Evolutionary conservation across 2,797 vertebrate genomes (phyloP).

Genomic region (Fratercula arctica): DNA sequence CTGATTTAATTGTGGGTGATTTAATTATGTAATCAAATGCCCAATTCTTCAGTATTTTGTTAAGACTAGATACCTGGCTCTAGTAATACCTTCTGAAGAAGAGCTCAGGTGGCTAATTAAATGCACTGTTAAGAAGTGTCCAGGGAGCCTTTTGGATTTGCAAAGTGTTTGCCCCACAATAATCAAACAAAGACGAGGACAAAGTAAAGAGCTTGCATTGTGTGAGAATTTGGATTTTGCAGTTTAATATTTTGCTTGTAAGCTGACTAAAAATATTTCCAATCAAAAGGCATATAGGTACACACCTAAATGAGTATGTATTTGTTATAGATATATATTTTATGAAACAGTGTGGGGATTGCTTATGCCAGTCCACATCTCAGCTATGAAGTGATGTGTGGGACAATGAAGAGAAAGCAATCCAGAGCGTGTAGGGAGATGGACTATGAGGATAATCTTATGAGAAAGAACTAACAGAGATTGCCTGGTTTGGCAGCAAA

Average conservation of each 20-base stretch:
- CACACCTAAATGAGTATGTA: not conserved
- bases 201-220: not conserved
- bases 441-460: not conserved
- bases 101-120: constrained; percentile 19
- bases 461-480: not conserved
- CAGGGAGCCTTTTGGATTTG: not conserved
- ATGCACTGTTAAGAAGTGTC: not conserved
- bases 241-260: not conserved
- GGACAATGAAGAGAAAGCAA: not conserved
- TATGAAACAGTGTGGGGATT: not conserved
- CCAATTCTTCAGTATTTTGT: not conserved
- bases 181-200: not conserved
- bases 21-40: not conserved
- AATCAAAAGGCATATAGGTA: not conserved
- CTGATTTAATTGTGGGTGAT: not conserved
- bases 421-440: not conserved
- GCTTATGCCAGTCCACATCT: not conserved
- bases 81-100: not conserved
- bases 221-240: not conserved
- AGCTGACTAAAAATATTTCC: not conserved
- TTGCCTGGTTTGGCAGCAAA: not conserved
- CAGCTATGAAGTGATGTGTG: not conserved
- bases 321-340: not conserved
- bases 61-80: not conserved
- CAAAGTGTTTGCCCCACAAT: not conserved